phyloP scores from a whole-genome alignment of 2,113 vertebrate species.

The Cinclus mexicanus region DNA sequence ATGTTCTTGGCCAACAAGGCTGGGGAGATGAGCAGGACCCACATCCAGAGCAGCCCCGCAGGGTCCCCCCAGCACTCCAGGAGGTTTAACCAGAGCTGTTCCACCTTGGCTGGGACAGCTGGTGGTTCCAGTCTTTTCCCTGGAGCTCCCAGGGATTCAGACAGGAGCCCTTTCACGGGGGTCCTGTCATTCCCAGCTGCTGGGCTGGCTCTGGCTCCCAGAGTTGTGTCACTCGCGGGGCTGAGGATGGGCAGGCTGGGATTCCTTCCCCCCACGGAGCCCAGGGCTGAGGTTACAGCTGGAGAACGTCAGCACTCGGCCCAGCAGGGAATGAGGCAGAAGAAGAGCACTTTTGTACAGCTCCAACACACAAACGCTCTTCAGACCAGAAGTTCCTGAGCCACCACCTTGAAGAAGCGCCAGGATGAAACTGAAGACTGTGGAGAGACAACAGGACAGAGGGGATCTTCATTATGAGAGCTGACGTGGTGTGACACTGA shows the following conservation, averaged over 20 bases:
- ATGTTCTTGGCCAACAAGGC: not conserved
- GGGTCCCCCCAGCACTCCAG: not conserved
- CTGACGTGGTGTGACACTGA: not conserved
- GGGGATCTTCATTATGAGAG: rapidly evolving
- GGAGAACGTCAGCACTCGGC: not conserved
- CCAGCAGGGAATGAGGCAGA: rapidly evolving
- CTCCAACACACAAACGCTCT: not conserved
- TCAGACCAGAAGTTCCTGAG: not conserved
- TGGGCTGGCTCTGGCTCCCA: not conserved
- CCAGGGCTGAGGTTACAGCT: not conserved
- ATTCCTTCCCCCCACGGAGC: not conserved
- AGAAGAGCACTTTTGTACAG: not conserved
- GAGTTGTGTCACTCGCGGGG: not conserved
- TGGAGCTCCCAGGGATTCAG: not conserved
- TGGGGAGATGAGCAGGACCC: not conserved
- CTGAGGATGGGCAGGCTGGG: not conserved
- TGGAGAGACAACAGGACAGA: not conserved
- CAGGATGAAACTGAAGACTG: not conserved
- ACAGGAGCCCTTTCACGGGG: not conserved
- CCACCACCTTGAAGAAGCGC: not conserved
- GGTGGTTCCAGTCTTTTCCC: not conserved
- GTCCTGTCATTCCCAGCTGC: not conserved
- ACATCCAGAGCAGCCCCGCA: not conserved
- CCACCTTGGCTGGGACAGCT: not conserved
- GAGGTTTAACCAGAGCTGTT: not conserved